A percentile compares a stretch with the other conserved stretches of the same genome.
Evolutionary conservation across 2,888 invertebrate genomes (phyloP).

Genomic region (Euzetes globulus): DNA sequence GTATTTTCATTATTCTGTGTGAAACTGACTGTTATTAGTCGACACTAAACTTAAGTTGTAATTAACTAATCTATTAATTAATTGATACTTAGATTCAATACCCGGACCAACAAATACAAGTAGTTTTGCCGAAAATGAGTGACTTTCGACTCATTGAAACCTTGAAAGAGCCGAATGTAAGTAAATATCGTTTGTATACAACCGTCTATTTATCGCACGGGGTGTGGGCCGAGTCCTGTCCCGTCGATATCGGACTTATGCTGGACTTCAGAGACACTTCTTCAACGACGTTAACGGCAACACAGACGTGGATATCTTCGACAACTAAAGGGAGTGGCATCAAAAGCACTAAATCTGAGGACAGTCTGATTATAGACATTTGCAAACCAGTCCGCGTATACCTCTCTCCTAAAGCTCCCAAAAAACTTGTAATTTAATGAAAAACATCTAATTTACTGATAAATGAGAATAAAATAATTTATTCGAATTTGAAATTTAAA

Average conservation of each 20-base stretch:
- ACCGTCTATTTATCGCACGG: constrained; percentile 77
- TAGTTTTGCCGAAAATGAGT: constrained; percentile 67
- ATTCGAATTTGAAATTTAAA: constrained; percentile 49
- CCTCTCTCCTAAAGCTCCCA: constrained; percentile 79
- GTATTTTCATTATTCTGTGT: too few relatives aligned
- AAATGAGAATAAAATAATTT: not conserved
- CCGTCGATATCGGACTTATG: constrained; percentile 75
- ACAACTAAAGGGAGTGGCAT: constrained; percentile 38
- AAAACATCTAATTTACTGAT: not conserved
- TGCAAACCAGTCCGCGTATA: constrained; percentile 78
- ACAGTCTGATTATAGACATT: constrained; percentile 62
- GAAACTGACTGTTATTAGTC: too few relatives aligned
- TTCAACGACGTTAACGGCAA: constrained; percentile 29
- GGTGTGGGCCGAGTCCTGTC: constrained; percentile 75
- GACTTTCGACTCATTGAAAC: constrained; percentile 62
- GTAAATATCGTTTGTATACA: constrained; percentile 61
- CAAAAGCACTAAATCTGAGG: constrained; percentile 38
- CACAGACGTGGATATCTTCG: constrained; percentile 37
- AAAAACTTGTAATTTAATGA: constrained; percentile 50
- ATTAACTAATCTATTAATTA: not conserved
- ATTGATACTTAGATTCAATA: constrained; percentile 53
- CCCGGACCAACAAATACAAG: constrained; percentile 80
- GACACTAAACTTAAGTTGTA: not conserved
- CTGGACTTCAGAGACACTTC: constrained; percentile 60
- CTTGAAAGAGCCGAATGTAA: constrained; percentile 42